phyloP scores from a whole-genome alignment of 2,888 invertebrate genomes.

The Lycia hirtaria region DNA sequence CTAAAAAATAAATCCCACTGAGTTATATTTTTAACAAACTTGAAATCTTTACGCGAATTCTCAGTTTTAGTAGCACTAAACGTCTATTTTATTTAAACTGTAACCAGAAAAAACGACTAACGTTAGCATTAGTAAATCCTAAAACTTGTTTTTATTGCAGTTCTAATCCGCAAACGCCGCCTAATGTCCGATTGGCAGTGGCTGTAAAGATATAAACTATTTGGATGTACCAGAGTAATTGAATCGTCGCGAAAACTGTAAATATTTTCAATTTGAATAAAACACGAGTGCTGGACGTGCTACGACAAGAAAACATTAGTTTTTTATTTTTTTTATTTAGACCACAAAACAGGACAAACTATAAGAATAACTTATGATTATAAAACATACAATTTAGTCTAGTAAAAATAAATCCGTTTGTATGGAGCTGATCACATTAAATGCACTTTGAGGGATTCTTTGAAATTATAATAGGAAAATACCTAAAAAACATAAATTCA shows the following conservation, averaged over 20 bases:
- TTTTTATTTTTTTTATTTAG: no score
- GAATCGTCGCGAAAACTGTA: background rate
- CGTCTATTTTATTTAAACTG: constrained; percentile 50
- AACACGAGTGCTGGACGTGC: background rate
- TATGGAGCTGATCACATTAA: no score
- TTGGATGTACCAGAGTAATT: constrained; percentile 5
- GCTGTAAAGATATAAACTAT: constrained; percentile 21
- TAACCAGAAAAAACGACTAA: constrained; percentile 44
- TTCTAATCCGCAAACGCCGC: constrained; percentile 46
- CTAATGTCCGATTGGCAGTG: constrained; percentile 40
- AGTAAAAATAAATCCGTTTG: no score
- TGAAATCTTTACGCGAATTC: constrained; percentile 39
- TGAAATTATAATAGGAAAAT: no score
- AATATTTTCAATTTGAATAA: constrained; percentile 4
- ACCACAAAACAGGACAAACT: no score
- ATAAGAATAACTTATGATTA: no score
- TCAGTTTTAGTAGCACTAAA: constrained; percentile 52
- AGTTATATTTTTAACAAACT: constrained; percentile 31
- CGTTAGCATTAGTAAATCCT: constrained; percentile 40
- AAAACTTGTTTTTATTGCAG: constrained; percentile 53
- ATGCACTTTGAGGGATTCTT: no score
- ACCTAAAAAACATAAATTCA: no score
- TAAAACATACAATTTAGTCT: no score
- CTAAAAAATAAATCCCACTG: constrained; percentile 13
- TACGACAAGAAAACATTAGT: background rate